Evolutionary conservation across 2,113 vertebrate genomes (phyloP).

Genomic region (Apaloderma vittatum): DNA sequence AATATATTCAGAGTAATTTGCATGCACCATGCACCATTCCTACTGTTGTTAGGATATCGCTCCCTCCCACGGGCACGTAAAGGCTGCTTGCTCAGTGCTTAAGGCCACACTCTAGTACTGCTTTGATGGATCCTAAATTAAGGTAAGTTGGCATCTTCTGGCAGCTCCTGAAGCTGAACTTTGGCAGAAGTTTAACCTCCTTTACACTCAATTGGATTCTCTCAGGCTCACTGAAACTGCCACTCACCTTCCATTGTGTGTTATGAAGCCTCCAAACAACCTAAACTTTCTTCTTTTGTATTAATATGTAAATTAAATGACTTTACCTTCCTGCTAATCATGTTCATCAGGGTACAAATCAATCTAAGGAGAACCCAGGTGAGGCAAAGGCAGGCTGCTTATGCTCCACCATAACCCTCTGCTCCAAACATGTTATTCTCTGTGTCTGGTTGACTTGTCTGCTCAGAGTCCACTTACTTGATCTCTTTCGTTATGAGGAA

Average conservation of each 20-base stretch:
- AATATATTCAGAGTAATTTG: background rate
- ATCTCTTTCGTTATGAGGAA: background rate
- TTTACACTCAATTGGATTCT: background rate
- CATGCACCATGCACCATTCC: background rate
- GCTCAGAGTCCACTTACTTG: background rate
- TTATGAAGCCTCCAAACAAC: background rate
- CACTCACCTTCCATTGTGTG: background rate
- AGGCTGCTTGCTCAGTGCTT: constrained; percentile 3
- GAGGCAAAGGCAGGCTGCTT: background rate
- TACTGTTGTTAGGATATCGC: background rate
- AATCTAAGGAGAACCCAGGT: background rate
- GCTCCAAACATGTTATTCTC: background rate
- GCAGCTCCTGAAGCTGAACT: background rate
- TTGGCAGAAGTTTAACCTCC: constrained; percentile 1
- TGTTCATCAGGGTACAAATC: background rate
- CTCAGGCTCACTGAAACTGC: background rate
- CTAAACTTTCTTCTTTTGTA: background rate
- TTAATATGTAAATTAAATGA: background rate
- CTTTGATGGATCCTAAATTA: background rate
- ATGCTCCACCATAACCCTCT: background rate
- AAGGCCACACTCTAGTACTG: background rate
- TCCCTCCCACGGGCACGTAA: background rate
- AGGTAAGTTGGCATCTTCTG: background rate
- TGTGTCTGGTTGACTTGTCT: background rate
- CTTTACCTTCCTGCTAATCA: background rate